Evolutionary conservation across 2,113 vertebrate species (phyloP), one percentile per base, ranked within the genome.

Genomic region (Silurus asotus): DNA sequence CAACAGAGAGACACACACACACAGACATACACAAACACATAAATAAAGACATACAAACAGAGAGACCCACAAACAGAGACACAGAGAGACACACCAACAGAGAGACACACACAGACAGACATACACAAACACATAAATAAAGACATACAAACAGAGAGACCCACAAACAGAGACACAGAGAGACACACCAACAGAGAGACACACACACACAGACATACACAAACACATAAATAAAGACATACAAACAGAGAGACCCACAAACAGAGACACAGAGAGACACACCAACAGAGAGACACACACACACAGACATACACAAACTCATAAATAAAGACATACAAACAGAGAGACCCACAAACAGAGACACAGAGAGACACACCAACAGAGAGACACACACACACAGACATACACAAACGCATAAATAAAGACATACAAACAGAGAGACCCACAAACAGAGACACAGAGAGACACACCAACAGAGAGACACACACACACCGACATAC

Each of bases 111-210:
- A 25, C 20, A n/a, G 10, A 9, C 37, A 23, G 45, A 11, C 14
- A 4, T n/a, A n/a, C n/a, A n/a, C n/a, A n/a, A n/a, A n/a, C n/a
- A n/a, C n/a, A n/a, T n/a, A n/a, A n/a, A n/a, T n/a, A 53, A 6
- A 75, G 19, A 82, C 74, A 74, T 69, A 56, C 28, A 67, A 51
- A 84, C 48, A 49, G 19, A 62, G 14, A 62, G 20, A 82, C 79
- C 28, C 37, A 58, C 62, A 82, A 70, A 85, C 6, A 83, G 3
- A 37, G 37, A 37, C 37, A 37, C 37, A 37, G 37, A 1, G 37
- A 37, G 37, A 37, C 25, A 59, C 55, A 59, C 51, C 78, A 58
- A 64, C 45, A 28, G 56, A 56, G 8, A n/a, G n/a, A n/a, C n/a
- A 83, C 53, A 64, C 58, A 55, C 1, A 37, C 1, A 37, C 1